Base-by-base conservation (phyloP, 2,888 invertebrate genomes). In the Lasius platythorax region DNA sequence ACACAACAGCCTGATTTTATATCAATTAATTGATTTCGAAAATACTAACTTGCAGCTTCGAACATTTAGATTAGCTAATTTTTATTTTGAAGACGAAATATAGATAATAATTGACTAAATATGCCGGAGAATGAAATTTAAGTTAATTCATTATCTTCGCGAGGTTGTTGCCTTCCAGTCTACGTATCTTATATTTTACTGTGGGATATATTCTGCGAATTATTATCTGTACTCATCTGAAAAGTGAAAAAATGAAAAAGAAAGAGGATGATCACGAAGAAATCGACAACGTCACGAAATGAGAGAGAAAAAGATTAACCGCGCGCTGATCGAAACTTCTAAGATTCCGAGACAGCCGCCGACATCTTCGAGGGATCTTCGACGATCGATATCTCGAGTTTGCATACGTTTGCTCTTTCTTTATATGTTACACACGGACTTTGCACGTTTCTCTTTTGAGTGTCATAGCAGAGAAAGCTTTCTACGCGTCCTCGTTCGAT, bases 381-480 rank as follows among this genome's bases (percentile, higher is more conserved):
- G 64, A 37, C 40, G 30, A 68, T 68, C 53, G 56, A 30, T 68
- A 68, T 79, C 58, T 15, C 70, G 23, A 67, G 23, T 72, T 72
- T 61, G 63, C 81, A 81, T 53, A 64, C 28, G 30, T 46, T 58
- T 50, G 73, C 73, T 28, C 30, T 50, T 9, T 66, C 74, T 33
- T 33, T 67, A 15, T 12, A n/a, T 23, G 33, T 12, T 79, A 75
- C 84, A 63, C 70, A 15, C 67, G 64, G 53, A 70, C 79, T 89
- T 89, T 85, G 82, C 85, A 85, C 72, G 83, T 89, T 89, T 89
- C 89, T 89, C 89, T 86, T 87, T 86, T 82, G 72, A 85, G 46
- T 81, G 30, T 72, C 46, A 12, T 63, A 50, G 30, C 84, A 76
- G 87, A 85, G 89, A 89, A 89, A 89, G 82, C 89, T 83, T 66